Conservation (phyloP, 2,888 invertebrate species). For the Orthosia gothica region DNA sequence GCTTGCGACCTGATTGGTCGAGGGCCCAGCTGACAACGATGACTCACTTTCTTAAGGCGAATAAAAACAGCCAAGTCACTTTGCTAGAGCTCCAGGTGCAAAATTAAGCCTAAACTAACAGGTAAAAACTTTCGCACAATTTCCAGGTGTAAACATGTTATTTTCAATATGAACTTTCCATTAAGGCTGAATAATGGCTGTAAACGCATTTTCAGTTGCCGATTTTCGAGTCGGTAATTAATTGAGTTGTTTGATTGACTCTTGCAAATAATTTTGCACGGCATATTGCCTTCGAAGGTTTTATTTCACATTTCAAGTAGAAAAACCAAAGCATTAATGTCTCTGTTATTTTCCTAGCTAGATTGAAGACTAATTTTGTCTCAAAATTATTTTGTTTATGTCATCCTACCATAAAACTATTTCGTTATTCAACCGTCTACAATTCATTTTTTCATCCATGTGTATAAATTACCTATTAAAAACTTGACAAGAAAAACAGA, state of each 20-base stretch:
- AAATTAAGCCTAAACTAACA: too few relatives aligned
- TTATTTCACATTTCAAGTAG: not conserved
- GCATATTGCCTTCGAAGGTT: not conserved
- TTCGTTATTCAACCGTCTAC: too few relatives aligned
- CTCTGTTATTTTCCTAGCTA: not conserved
- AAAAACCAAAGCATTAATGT: not conserved
- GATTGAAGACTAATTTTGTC: not conserved
- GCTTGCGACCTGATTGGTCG: too few relatives aligned
- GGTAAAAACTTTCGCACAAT: not conserved
- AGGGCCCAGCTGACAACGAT: too few relatives aligned
- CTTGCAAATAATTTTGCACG: not conserved
- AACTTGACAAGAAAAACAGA: not conserved
- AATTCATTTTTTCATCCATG: too few relatives aligned
- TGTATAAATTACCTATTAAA: not conserved
- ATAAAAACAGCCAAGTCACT: too few relatives aligned
- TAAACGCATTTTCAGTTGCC: conserved; percentile 7
- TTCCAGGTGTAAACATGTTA: conserved; percentile 6
- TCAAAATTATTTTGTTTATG: not conserved
- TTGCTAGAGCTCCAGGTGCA: not conserved
- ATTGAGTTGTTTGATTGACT: conserved; percentile 19
- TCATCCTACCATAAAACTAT: too few relatives aligned
- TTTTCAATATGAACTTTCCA: conserved; percentile 5
- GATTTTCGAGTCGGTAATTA: conserved; percentile 7
- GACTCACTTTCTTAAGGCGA: too few relatives aligned
- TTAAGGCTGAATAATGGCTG: conserved; percentile 23